A percentile compares a stretch with the other conserved stretches of the same genome.
phyloP scores from a whole-genome alignment of 2,888 invertebrate genomes.

The Dynastes tityus region DNA sequence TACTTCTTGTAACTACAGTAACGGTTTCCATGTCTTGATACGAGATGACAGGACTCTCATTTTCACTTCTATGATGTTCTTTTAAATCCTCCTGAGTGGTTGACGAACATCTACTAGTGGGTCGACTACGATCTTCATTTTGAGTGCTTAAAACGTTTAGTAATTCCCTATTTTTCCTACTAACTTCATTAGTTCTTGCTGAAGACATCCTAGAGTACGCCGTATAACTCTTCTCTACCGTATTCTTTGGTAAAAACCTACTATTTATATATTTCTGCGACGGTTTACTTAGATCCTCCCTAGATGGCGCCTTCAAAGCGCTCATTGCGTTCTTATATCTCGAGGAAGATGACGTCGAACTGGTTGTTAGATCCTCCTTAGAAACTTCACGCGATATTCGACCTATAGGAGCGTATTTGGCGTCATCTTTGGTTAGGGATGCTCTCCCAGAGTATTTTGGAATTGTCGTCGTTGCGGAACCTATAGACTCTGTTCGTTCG shows the following conservation, averaged over 20 bases:
- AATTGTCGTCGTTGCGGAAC: conserved; percentile 61
- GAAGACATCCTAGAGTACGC: conserved; percentile 66
- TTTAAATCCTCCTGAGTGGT: conserved; percentile 61
- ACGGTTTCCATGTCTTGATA: conserved; percentile 71
- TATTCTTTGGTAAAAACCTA: conserved; percentile 69
- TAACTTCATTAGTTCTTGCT: conserved; percentile 65
- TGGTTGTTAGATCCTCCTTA: conserved; percentile 57
- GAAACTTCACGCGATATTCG: conserved; percentile 60
- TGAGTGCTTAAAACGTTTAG: conserved; percentile 66
- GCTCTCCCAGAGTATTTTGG: conserved; percentile 63
- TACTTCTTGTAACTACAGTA: conserved; percentile 81
- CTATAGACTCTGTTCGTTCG: conserved; percentile 64
- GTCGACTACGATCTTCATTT: conserved; percentile 61
- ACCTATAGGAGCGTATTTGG: conserved; percentile 58
- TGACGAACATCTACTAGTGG: conserved; percentile 66
- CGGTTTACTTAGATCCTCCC: conserved; percentile 64
- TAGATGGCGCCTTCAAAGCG: conserved; percentile 63
- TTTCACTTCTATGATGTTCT: conserved; percentile 24
- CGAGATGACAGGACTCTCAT: conserved; percentile 10
- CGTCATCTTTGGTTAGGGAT: conserved; percentile 62
- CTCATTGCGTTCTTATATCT: conserved; percentile 49
- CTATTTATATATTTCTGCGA: conserved; percentile 69
- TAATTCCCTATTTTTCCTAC: conserved; percentile 68
- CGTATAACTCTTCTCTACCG: conserved; percentile 69
- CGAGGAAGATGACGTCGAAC: conserved; percentile 29